Percentiles rank a stretch among this genome's conserved stretches.
Conservation (phyloP, 2,888 invertebrate species). For the Zygogramma bicolorata region DNA sequence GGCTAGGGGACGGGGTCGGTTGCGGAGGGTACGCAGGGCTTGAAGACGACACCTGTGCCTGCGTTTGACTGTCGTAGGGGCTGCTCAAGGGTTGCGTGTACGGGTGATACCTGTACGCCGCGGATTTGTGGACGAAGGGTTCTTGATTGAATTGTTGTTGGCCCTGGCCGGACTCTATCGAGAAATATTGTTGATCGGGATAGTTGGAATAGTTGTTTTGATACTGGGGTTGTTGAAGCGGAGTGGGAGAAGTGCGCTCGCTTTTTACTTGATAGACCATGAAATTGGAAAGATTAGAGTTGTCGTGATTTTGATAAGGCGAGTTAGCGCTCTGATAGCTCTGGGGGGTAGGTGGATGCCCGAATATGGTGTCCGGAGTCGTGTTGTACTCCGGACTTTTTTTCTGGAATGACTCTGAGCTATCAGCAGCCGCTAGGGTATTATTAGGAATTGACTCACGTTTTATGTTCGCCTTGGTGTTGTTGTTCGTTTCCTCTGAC, state of each 20-base stretch:
- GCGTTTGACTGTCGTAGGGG: slow-evolving; percentile 66
- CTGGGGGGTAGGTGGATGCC: slow-evolving; percentile 75
- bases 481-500: slow-evolving; percentile 75
- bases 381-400: slow-evolving; percentile 72
- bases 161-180: slow-evolving; percentile 61
- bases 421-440: slow-evolving; percentile 78
- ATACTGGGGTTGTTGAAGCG: slow-evolving; percentile 50
- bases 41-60: slow-evolving; percentile 61
- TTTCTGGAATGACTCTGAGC: slow-evolving; percentile 77
- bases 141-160: slow-evolving; percentile 61
- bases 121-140: slow-evolving; percentile 60
- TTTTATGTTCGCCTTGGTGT: slow-evolving; percentile 69
- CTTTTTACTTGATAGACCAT: slow-evolving; percentile 62
- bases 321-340: slow-evolving; percentile 77
- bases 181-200: slow-evolving; percentile 58
- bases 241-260: slow-evolving; percentile 68
- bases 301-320: slow-evolving; percentile 73
- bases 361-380: slow-evolving; percentile 73
- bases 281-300: slow-evolving; percentile 71
- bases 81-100: slow-evolving; percentile 67
- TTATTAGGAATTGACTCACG: slow-evolving; percentile 70
- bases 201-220: slow-evolving; percentile 52
- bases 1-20: slow-evolving; percentile 79
- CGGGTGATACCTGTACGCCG: slow-evolving; percentile 64
- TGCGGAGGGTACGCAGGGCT: slow-evolving; percentile 74